Base-by-base conservation (phyloP, 2,888 invertebrate genomes). In the Pollenia labialis region DNA sequence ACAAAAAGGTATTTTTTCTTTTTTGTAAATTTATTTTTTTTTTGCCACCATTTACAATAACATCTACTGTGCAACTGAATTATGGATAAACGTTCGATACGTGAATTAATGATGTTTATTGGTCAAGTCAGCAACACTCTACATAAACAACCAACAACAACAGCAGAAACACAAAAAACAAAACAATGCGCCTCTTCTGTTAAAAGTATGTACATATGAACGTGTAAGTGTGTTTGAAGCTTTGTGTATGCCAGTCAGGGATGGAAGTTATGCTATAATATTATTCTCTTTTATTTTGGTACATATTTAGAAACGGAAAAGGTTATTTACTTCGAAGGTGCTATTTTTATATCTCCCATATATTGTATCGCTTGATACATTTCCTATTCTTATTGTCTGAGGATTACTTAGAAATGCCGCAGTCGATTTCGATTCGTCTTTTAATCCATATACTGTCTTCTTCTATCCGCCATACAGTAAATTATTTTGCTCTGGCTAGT, bases 51-150 rank as follows among this genome's bases (percentile, higher is more conserved):
- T 68, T 77, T 84, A 68, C 84, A 77, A 52, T 75, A 87, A 87
- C 81, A 74, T 87, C 81, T 81, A 81, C 84, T 81, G 77, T 81
- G 54, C 87, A 84, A 87, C 87, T 87, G 77, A 84, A 75, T 76
- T 85, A 72, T 82, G 71, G 64, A 52, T 76, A 74, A 74, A 77
- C 44, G 77, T 68, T 69, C 81, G 66, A 77, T 74, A 75, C 66
- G 40, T 58, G 76, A 77, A 71, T 81, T 54, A 82, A 75, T 82
- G 54, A 42, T 82, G 69, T 82, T 86, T 79, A 69, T 69, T 86
- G 79, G 82, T 86, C 83, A 75, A 85, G 62, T 42, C 80, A 71
- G 56, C 76, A 71, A 62, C 76, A 69, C 18, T 72, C 52, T 72
- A 42, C 44, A 60, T 48, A 68, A 75, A 75, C 8, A 81, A 64